Evolutionary conservation across 2,888 invertebrate species (phyloP).

Genomic region (Diarsia brunnea): DNA sequence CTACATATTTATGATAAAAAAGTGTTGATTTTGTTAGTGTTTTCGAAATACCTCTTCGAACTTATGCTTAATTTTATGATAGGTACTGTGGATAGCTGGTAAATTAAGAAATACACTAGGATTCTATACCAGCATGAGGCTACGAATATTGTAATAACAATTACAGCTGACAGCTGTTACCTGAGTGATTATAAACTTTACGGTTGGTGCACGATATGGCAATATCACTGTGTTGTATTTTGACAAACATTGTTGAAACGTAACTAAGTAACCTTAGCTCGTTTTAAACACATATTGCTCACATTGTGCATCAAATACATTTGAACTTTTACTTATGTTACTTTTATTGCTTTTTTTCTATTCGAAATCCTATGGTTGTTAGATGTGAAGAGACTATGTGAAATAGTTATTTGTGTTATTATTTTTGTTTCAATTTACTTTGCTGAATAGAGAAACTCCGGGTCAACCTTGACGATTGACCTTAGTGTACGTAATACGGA

Average conservation of each 20-base stretch:
- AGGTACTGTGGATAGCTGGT: conserved; percentile 45
- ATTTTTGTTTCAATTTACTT: conserved; percentile 35
- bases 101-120: neutral
- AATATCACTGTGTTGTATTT: conserved; percentile 55
- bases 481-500: conserved; percentile 31
- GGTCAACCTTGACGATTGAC: conserved; percentile 28
- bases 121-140: neutral
- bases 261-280: conserved; percentile 37
- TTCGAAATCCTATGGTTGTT: conserved; percentile 23
- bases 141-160: conserved; percentile 23
- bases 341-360: conserved; percentile 22
- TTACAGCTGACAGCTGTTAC: conserved; percentile 51
- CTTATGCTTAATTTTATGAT: conserved; percentile 30
- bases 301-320: conserved; percentile 69
- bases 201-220: conserved; percentile 64
- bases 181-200: conserved; percentile 26
- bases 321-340: conserved; percentile 74
- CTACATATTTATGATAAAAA: conserved; percentile 10
- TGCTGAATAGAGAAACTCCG: conserved; percentile 29
- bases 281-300: conserved; percentile 56
- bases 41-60: neutral
- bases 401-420: conserved; percentile 19
- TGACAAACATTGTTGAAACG: conserved; percentile 46
- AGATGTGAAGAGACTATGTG: conserved; percentile 13
- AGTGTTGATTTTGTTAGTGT: conserved; percentile 9